These are phyloP conservation scores for Ophion ventricosus DNA, from an alignment of 2,888 invertebrate genomes.

Conservation along the genomic window DNA sequence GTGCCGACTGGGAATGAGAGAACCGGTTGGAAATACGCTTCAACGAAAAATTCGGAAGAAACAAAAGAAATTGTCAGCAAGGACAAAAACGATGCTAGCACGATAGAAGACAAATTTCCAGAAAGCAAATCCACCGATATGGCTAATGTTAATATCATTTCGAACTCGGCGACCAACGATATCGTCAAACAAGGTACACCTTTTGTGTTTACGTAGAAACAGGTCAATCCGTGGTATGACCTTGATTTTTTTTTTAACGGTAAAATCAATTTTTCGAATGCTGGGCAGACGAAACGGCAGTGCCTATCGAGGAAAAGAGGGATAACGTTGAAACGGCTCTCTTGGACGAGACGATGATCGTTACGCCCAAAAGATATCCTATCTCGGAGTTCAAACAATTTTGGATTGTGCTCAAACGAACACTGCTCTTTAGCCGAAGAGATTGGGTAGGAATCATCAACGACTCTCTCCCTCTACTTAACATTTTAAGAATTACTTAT, in stretches of 20 bases:
- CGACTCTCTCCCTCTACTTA: background rate
- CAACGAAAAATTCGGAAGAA: conserved; percentile 72
- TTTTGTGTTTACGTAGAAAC: background rate
- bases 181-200: conserved; percentile 78
- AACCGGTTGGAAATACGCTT: conserved; percentile 65
- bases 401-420: conserved; percentile 93
- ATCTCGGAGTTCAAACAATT: conserved; percentile 93
- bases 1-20: conserved; percentile 71
- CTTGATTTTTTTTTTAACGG: background rate
- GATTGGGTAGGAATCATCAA: conserved; percentile 89
- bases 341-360: conserved; percentile 86
- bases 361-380: conserved; percentile 91
- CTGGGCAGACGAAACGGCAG: conserved; percentile 84
- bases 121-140: conserved; percentile 72
- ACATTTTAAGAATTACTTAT: conserved; percentile 17
- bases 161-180: conserved; percentile 78
- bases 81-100: conserved; percentile 79
- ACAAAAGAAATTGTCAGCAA: conserved; percentile 73
- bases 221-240: background rate
- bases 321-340: conserved; percentile 89
- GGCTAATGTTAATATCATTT: conserved; percentile 75
- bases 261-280: background rate
- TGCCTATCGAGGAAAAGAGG: conserved; percentile 88
- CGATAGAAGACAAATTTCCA: conserved; percentile 79
- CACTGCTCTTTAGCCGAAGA: conserved; percentile 92